A percentile compares a stretch with the other conserved stretches of the same genome.
phyloP scores from a whole-genome alignment of 2,888 invertebrate species.

The Drosophila meridionalis region DNA sequence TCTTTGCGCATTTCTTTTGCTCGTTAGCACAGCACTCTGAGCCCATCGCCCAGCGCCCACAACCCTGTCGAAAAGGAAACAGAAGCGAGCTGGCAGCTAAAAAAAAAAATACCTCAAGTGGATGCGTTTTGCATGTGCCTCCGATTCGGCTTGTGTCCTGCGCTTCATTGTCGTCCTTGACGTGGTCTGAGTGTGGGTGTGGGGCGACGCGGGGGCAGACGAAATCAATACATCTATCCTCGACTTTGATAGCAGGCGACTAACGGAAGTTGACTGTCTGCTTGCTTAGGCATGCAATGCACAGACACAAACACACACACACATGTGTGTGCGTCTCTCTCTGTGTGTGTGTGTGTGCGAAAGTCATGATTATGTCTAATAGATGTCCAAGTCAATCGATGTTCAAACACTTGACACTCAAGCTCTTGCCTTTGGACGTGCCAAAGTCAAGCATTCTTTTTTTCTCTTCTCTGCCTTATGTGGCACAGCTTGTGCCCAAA shows the following conservation, averaged over 20 bases:
- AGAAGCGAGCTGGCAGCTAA: conserved; percentile 10
- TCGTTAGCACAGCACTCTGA: conserved; percentile 43
- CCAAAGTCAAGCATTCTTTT: conserved; percentile 32
- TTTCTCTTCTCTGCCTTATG: not conserved
- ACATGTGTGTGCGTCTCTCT: not conserved
- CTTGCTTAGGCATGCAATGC: conserved; percentile 69
- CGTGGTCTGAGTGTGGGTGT: conserved; percentile 9
- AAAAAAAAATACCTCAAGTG: conserved; percentile 34
- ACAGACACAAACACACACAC: not conserved
- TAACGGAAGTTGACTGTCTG: conserved; percentile 71
- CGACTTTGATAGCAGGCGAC: conserved; percentile 32
- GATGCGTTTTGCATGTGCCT: conserved; percentile 74
- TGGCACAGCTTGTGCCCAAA: conserved; percentile 12
- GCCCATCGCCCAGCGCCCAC: not conserved
- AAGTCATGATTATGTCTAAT: conserved; percentile 82
- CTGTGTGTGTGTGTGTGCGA: conserved; percentile 8
- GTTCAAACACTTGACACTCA: conserved; percentile 79
- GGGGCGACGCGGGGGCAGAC: conserved; percentile 4
- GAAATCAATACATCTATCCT: conserved; percentile 66
- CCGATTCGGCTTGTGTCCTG: conserved; percentile 53
- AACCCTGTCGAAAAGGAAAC: not conserved
- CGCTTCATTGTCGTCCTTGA: conserved; percentile 64
- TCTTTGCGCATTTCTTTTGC: conserved; percentile 24
- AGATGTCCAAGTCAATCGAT: conserved; percentile 83
- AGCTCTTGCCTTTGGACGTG: conserved; percentile 56